Evolutionary conservation across 2,113 vertebrate species (phyloP).

Genomic region (Pseudorhombus dupliciocellatus): DNA sequence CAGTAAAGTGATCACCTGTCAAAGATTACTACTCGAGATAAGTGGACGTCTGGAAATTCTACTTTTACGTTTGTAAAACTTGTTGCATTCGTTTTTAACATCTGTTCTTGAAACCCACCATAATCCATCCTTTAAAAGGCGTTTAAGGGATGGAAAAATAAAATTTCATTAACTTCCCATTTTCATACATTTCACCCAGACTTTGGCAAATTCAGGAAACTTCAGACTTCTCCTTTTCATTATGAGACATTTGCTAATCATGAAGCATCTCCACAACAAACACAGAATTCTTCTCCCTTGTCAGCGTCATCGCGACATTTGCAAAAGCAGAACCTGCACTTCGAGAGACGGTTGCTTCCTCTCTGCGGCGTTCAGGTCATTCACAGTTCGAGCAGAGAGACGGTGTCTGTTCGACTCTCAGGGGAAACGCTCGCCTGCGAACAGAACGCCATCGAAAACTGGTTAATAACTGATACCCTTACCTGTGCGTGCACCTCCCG

Average conservation of each 20-base stretch:
- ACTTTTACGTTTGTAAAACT: too few species aligned
- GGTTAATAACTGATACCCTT: slow-evolving; percentile 26
- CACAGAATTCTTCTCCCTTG: slow-evolving; percentile 7
- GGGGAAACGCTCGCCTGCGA: slow-evolving; percentile 6
- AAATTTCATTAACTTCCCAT: slow-evolving; percentile 1
- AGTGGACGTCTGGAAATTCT: too few species aligned
- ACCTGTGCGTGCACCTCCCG: slow-evolving; percentile 15
- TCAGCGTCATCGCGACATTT: neutral
- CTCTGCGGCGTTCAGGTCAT: slow-evolving; percentile 36
- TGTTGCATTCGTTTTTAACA: too few species aligned
- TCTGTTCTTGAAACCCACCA: too few species aligned
- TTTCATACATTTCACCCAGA: neutral
- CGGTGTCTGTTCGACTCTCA: neutral
- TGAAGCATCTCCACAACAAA: slow-evolving; percentile 63
- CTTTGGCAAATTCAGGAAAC: neutral
- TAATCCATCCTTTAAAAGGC: too few species aligned
- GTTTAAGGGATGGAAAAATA: neutral
- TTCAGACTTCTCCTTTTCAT: slow-evolving; percentile 29
- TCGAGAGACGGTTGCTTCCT: neutral
- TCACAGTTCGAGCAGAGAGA: slow-evolving; percentile 40
- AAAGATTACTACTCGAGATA: too few species aligned
- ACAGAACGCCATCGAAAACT: neutral
- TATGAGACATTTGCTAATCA: slow-evolving; percentile 13
- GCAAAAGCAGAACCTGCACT: slow-evolving; percentile 8
- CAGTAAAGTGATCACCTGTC: too few species aligned